A percentile compares a stretch with the other conserved stretches of the same genome.
Evolutionary conservation across 2,113 vertebrate genomes (phyloP).

Genomic region (Todiramphus chloris): DNA sequence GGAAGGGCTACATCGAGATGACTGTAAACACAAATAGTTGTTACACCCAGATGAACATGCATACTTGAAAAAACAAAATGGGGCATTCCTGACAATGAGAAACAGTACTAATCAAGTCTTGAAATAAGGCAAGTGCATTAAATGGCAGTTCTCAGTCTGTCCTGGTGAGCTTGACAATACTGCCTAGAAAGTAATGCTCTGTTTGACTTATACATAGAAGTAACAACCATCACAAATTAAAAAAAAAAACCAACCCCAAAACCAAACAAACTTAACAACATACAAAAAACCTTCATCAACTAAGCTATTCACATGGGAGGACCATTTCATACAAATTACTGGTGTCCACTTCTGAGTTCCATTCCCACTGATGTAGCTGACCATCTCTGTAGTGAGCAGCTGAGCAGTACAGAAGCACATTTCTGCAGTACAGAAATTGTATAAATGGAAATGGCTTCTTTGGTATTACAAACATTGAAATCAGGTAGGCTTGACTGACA

Average conservation of each 20-base stretch:
- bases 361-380: not conserved
- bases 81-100: not conserved
- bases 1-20: not conserved
- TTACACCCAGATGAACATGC: not conserved
- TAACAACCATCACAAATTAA: not conserved
- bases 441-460: not conserved
- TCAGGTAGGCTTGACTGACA: not conserved
- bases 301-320: accelerated
- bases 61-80: not conserved
- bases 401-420: not conserved
- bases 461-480: not conserved
- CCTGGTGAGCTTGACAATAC: not conserved
- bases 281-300: not conserved
- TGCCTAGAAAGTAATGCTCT: not conserved
- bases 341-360: not conserved
- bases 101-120: not conserved
- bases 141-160: not conserved
- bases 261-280: not conserved
- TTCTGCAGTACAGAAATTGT: not conserved
- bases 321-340: not conserved
- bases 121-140: not conserved
- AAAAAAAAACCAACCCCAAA: not conserved
- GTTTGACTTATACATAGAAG: not conserved
- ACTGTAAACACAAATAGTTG: not conserved
- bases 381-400: not conserved